These are phyloP conservation scores for Diplazon laetatorius DNA, from an alignment of 2,888 invertebrate species.

Conservation along the genomic window DNA sequence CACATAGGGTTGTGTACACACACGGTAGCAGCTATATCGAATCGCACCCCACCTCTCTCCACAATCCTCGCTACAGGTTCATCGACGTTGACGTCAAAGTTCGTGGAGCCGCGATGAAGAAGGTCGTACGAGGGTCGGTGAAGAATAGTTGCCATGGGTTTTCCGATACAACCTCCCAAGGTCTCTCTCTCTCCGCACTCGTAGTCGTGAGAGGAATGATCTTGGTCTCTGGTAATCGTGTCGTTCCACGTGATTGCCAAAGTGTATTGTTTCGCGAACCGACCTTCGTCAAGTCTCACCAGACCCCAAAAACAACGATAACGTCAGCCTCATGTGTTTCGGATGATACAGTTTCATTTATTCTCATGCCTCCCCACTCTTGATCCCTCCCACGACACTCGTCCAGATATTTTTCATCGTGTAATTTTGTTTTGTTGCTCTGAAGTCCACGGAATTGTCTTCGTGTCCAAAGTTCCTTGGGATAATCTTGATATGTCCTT, in stretches of 20 bases:
- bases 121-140: conserved; percentile 71
- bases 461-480: conserved; percentile 39
- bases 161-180: conserved; percentile 41
- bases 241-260: conserved; percentile 27
- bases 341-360: conserved; percentile 19
- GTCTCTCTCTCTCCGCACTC: too few relatives aligned
- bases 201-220: conserved; percentile 31
- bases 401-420: too few relatives aligned
- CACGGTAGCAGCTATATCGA: conserved; percentile 42
- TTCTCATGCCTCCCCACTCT: conserved; percentile 33
- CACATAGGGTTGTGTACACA: conserved; percentile 40
- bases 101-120: conserved; percentile 67
- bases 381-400: too few relatives aligned
- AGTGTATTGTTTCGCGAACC: conserved; percentile 57
- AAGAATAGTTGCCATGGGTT: conserved; percentile 52
- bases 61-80: conserved; percentile 67
- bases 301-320: conserved; percentile 72
- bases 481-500: conserved; percentile 69
- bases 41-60: conserved; percentile 70
- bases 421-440: too few relatives aligned
- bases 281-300: conserved; percentile 77
- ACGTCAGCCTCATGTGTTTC: conserved; percentile 59
- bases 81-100: conserved; percentile 72
- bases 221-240: conserved; percentile 64
- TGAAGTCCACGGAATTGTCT: too few relatives aligned